A percentile compares a stretch with the other conserved stretches of the same genome.
Evolutionary conservation across 2,888 invertebrate species (phyloP).

Genomic region (Andrena chrysosceles): DNA sequence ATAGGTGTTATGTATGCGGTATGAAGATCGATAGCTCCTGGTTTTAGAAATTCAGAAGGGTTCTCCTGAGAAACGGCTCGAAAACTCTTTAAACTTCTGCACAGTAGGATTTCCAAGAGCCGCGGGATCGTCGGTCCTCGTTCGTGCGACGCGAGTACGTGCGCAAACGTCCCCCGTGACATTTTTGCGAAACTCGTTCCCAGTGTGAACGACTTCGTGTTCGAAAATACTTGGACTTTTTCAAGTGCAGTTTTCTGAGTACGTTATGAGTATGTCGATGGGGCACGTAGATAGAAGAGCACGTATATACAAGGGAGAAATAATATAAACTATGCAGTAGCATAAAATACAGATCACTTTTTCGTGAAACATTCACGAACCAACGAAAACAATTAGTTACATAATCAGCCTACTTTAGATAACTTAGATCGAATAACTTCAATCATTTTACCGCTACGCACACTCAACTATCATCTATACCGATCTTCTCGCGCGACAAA

Average conservation of each 20-base stretch:
- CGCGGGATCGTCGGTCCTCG: background rate
- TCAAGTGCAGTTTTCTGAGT: background rate
- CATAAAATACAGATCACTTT: background rate
- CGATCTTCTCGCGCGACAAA: constrained; percentile 9
- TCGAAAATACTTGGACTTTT: background rate
- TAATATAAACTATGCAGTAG: no score
- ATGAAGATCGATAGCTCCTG: constrained; percentile 44
- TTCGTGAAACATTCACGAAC: background rate
- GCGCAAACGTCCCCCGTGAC: constrained; percentile 13
- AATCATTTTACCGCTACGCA: background rate
- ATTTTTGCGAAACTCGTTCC: constrained; percentile 6
- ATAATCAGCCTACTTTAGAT: background rate
- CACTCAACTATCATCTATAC: background rate
- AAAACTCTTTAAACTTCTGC: constrained; percentile 33
- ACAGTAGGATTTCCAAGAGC: background rate
- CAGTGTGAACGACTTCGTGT: background rate
- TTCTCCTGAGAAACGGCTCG: background rate
- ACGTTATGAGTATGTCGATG: background rate
- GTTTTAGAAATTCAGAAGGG: constrained; percentile 33
- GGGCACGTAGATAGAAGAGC: background rate
- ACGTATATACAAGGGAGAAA: background rate
- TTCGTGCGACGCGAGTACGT: constrained; percentile 9
- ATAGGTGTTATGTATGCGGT: background rate
- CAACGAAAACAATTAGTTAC: background rate
- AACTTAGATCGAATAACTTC: background rate